Percentiles rank a stretch among this genome's conserved stretches.
Evolutionary conservation across 2,888 invertebrate species (phyloP).

Genomic region (Trypoxylon attenuatum): DNA sequence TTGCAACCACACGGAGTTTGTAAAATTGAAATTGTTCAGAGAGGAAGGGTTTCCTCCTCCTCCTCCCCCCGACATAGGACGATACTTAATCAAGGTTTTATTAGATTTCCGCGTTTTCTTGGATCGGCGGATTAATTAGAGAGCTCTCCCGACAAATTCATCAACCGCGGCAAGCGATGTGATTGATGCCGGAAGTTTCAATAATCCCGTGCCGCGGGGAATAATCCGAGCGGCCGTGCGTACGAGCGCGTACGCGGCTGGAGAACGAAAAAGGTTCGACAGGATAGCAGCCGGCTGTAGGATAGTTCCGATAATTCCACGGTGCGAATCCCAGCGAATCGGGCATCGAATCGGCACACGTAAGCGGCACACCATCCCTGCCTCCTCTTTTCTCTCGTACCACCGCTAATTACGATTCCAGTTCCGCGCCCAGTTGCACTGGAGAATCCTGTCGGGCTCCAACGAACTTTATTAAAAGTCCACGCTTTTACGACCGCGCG

Average conservation of each 20-base stretch:
- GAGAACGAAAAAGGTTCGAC: neutral
- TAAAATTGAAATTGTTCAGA: too few species aligned
- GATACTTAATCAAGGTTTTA: too few species aligned
- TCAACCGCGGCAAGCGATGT: too few species aligned
- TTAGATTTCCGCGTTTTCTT: too few species aligned
- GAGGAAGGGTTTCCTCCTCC: too few species aligned
- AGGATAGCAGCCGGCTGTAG: neutral
- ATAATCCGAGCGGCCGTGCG: too few species aligned
- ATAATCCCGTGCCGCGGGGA: neutral
- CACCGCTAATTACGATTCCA: constrained; percentile 44
- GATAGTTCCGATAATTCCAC: neutral
- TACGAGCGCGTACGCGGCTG: too few species aligned
- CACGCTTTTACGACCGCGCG: constrained; percentile 36
- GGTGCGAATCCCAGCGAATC: neutral
- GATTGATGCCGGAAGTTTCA: neutral
- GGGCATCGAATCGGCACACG: constrained; percentile 29
- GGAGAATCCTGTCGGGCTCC: constrained; percentile 15
- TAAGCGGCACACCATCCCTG: too few species aligned
- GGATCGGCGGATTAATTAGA: too few species aligned
- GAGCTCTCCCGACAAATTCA: too few species aligned
- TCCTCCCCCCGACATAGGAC: too few species aligned
- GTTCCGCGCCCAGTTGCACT: constrained; percentile 8
- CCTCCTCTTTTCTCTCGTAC: constrained; percentile 5
- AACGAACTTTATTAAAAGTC: constrained; percentile 51
- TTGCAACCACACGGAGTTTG: too few species aligned